These are phyloP conservation scores for Melipona beecheii DNA, from an alignment of 2,888 invertebrate species.

Conservation along the genomic window DNA sequence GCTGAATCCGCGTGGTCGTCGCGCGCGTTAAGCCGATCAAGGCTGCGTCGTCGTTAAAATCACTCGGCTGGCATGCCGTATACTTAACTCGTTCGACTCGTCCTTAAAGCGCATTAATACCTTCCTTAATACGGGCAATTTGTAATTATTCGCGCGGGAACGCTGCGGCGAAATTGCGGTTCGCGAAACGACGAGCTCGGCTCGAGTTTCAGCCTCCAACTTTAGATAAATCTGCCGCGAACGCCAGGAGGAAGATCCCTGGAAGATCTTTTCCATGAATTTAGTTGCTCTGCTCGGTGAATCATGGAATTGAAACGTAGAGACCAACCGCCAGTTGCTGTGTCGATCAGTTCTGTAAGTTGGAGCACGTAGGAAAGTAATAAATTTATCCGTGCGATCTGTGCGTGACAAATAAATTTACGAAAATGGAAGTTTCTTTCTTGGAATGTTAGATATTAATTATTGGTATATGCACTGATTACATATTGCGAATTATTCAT, in stretches of 20 bases:
- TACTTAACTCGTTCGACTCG: conserved; percentile 51
- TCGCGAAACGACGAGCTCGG: not conserved
- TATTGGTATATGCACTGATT: no score
- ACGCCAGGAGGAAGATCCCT: not conserved
- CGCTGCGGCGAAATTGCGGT: conserved; percentile 14
- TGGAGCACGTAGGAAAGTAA: no score
- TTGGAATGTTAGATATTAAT: no score
- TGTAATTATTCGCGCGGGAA: conserved; percentile 35
- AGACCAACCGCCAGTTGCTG: no score
- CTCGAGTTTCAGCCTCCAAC: not conserved
- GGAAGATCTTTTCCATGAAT: not conserved
- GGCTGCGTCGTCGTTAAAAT: conserved; percentile 53
- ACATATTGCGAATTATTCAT: no score
- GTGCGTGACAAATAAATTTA: no score
- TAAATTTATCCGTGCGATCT: no score
- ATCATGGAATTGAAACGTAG: not conserved
- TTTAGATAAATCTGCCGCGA: not conserved
- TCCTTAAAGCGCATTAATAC: conserved; percentile 39
- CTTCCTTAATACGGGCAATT: conserved; percentile 41
- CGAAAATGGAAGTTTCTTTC: no score
- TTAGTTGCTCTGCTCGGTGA: not conserved
- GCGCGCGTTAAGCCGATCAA: conserved; percentile 21
- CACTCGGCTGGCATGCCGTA: conserved; percentile 55
- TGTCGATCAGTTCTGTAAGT: no score
- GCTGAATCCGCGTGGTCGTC: conserved; percentile 16